Conservation (phyloP, 2,797 vertebrate genomes). For the Meda fulgida region DNA sequence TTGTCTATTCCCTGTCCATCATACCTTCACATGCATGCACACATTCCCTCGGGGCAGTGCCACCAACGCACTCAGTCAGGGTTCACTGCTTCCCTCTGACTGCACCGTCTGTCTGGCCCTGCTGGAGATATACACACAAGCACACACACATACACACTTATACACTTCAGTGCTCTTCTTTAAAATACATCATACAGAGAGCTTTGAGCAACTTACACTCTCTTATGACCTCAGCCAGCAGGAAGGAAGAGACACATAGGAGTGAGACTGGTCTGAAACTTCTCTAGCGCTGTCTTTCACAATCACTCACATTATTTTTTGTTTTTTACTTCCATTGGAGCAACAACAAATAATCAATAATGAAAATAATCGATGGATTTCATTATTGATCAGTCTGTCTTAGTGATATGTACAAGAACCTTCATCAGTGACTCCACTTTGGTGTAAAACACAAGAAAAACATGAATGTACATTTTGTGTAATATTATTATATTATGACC, state of each 20-base stretch:
- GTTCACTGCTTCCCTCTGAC: conserved; percentile 35
- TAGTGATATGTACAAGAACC: not conserved
- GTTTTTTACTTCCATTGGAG: not conserved
- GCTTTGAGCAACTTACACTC: conserved; percentile 40
- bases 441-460: too few species aligned
- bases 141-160: conserved; percentile 13
- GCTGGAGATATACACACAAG: conserved; percentile 23
- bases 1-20: conserved; percentile 43
- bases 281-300: conserved; percentile 2
- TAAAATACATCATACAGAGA: conserved; percentile 50
- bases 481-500: too few species aligned
- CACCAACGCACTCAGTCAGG: conserved; percentile 39
- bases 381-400: not conserved
- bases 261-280: conserved; percentile 22
- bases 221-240: conserved; percentile 46
- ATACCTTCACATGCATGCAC: conserved; percentile 29
- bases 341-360: not conserved
- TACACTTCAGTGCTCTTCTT: conserved; percentile 37
- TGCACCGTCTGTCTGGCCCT: conserved; percentile 48
- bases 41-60: conserved; percentile 31
- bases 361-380: not conserved
- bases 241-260: conserved; percentile 11
- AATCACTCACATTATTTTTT: not conserved
- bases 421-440: not conserved
- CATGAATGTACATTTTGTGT: too few species aligned